phyloP scores from a whole-genome alignment of 2,797 vertebrate genomes.

The Holocentrus rufus region DNA sequence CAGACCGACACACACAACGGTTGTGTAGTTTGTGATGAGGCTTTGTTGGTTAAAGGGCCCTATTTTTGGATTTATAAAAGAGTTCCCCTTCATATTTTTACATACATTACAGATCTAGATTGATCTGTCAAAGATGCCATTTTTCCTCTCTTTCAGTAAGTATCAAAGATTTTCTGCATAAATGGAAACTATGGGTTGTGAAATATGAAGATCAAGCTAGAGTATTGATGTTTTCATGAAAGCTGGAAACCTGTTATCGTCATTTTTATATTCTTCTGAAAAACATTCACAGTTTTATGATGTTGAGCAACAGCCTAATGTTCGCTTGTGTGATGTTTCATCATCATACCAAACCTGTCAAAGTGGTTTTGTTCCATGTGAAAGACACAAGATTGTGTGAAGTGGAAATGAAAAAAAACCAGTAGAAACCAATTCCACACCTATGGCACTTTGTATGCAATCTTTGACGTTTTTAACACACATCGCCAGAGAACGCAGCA shows the following conservation, averaged over 20 bases:
- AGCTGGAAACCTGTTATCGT: not conserved
- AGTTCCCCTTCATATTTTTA: not conserved
- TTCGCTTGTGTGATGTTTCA: not conserved
- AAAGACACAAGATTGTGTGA: slow-evolving; percentile 12
- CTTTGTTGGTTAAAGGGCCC: not conserved
- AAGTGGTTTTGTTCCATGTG: not conserved
- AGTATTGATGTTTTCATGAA: no score
- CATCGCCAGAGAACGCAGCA: slow-evolving; percentile 15
- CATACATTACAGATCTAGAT: slow-evolving; percentile 7
- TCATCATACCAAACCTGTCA: not conserved
- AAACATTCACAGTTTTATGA: not conserved
- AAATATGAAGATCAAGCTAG: not conserved
- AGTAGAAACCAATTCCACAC: slow-evolving; percentile 39
- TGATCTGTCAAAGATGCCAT: slow-evolving; percentile 17
- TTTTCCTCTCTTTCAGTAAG: slow-evolving; percentile 1
- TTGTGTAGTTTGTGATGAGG: slow-evolving; percentile 20
- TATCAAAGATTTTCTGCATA: not conserved
- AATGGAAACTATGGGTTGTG: not conserved
- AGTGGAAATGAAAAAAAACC: slow-evolving; percentile 9
- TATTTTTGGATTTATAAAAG: slow-evolving; percentile 16
- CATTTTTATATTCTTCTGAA: not conserved
- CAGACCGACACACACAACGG: slow-evolving; percentile 4
- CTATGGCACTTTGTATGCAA: slow-evolving; percentile 11
- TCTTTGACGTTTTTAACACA: slow-evolving; percentile 21
- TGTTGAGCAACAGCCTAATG: not conserved